A percentile compares a stretch with the other conserved stretches of the same genome.
phyloP scores from a whole-genome alignment of 2,113 vertebrate species.

The Chionis minor region DNA sequence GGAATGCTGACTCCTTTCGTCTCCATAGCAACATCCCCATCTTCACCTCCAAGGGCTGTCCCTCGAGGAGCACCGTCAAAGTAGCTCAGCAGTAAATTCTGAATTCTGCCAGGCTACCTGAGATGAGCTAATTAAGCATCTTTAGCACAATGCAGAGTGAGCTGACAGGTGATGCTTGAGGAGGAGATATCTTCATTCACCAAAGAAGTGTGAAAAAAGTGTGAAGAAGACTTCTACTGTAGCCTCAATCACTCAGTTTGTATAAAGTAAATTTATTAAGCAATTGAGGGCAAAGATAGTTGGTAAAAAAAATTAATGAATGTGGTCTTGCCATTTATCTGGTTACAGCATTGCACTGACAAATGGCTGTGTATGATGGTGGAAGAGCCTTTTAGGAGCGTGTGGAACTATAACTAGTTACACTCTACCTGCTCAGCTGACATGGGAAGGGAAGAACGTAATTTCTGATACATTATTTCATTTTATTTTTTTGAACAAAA shows the following conservation, averaged over 20 bases:
- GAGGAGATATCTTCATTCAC: neutral
- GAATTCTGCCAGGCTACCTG: neutral
- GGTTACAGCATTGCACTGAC: neutral
- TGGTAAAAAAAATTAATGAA: neutral
- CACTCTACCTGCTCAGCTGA: neutral
- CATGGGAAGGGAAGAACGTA: neutral
- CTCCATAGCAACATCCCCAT: neutral
- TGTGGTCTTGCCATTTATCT: neutral
- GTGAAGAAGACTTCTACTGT: neutral
- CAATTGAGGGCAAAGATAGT: neutral
- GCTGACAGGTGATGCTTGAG: neutral
- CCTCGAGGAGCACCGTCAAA: neutral
- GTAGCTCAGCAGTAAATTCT: neutral
- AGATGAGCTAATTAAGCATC: neutral
- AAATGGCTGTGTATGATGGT: neutral
- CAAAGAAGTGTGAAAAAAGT: neutral
- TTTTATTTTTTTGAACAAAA: neutral
- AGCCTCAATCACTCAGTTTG: neutral
- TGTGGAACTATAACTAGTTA: neutral
- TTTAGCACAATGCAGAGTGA: neutral
- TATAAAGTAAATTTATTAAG: neutral
- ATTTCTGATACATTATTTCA: neutral
- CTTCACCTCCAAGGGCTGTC: neutral
- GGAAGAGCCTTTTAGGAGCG: neutral
- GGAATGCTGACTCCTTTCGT: neutral